Base-by-base conservation (phyloP, 2,888 invertebrate genomes). In the Drosophila prolongata region DNA sequence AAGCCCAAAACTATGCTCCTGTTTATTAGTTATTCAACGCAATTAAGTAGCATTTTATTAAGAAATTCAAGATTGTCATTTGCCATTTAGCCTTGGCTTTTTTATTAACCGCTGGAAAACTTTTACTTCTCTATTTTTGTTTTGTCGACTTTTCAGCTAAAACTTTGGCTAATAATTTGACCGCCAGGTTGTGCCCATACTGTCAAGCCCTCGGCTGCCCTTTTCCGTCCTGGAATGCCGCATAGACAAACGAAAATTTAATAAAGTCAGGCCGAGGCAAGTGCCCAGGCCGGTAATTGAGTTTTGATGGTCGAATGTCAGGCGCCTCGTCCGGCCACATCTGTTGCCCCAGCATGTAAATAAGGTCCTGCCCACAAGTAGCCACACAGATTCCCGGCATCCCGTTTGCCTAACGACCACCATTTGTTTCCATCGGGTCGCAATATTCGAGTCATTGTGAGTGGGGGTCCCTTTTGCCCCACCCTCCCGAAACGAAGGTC, bases 281-380 rank as follows among this genome's bases (percentile, higher is more conserved):
- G 37, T 44, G 19, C 30, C 24, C 14, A 53, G 68, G 27, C 27
- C 16, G 69, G 71, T 71, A 71, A 71, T 71, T 71, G 71, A 65
- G 75, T 71, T 71, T 71, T 71, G 71, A 71, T 71, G 75, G 66
- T 49, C 69, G 70, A 74, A 74, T 74, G 71, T 71, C 66, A 57
- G 61, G 19, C 61, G 61, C 44, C 65, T 44, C 30, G 67, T 10
- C n/a, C 34, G 24, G 46, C 69, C 69, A 54, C 66, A 66, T 66
- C 66, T 66, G 66, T 47, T 68, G 54, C 35, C 68, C 46, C 68
- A 68, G 44, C 69, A 66, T 66, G 66, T 54, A 66, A 66, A 66
- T 66, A 66, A 68, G 66, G 24, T 11, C 14, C 68, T n/a, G 34
- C 2, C 42, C 40, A 8, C 61, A 62, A 38, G 14, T 38, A 38